Conservation (phyloP, 2,888 invertebrate genomes). For the Athrips mouffetella region DNA sequence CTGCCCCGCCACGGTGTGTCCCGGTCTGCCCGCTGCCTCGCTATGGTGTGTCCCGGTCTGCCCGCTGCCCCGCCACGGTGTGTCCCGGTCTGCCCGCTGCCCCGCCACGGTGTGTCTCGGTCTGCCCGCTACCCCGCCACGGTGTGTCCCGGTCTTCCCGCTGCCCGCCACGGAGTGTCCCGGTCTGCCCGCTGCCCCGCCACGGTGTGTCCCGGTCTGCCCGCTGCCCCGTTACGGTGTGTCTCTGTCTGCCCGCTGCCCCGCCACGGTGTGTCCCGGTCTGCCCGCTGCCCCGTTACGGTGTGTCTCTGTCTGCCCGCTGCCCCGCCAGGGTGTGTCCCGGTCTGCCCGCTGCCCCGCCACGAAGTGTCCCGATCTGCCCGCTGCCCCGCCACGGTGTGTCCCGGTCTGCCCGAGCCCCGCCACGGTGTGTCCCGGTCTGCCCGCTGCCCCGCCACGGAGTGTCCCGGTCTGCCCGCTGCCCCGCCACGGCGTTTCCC, state of each 20-base stretch:
- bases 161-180: no score
- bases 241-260: no score
- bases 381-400: conserved; percentile 12
- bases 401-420: neutral
- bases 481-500: no score
- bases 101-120: conserved; percentile 15
- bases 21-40: conserved; percentile 7
- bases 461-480: no score
- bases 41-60: conserved; percentile 1
- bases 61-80: conserved; percentile 15
- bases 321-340: no score
- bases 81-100: neutral
- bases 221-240: no score
- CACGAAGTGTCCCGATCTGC: no score
- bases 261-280: no score
- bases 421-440: no score
- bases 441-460: neutral
- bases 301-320: no score
- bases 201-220: neutral
- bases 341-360: no score
- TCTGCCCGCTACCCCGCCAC: conserved; percentile 8
- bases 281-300: no score
- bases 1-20: neutral
- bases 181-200: neutral
- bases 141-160: conserved; percentile 1